Base-by-base conservation (phyloP, 2,888 invertebrate species). In the Drosophila neonasuta region DNA sequence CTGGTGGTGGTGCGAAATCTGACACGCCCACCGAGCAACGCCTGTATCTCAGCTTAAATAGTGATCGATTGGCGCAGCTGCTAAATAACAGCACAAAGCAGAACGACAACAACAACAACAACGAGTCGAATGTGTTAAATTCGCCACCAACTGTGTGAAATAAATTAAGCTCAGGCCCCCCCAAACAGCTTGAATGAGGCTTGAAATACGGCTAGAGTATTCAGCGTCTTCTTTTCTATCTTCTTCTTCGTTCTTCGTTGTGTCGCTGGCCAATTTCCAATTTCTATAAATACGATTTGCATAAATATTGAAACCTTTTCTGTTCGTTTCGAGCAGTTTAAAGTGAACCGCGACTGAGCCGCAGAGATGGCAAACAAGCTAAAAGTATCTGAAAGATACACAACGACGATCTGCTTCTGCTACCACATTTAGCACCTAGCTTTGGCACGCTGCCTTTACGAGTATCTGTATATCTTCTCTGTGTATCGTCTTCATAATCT, bases 111-210 rank as follows among this genome's bases (percentile, higher is more conserved):
- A 29, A 44, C 11, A 64, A 62, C 9, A 63, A 44, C 52, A 66
- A 24, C 57, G 55, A 60, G 44, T 49, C 36, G 34, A 51, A 84
- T 62, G 84, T 85, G 88, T 82, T 82, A 88, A 78, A 73, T 82
- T 73, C 75, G 66, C 88, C 84, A 87, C 84, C 88, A 79, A 85
- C 79, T 77, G 84, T 79, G 84, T 81, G 81, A 86, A 86, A 84
- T 81, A 87, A 85, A 85, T 85, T 83, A 79, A 74, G 71, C 65
- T 44, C 32, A 44, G 41, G 48, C 48, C 45, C 20, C 20, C 46
- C 48, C 44, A 58, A 65, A 59, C 24, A 17, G 61, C 42, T 67
- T 32, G 44, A 69, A 65, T 58, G 62, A 49, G 57, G 63, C 65
- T 57, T 66, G 57, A 80, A 68, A 68, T 59, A 66, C 71, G 71